These are phyloP conservation scores for Drosophila erecta DNA, from an alignment of 1,140 invertebrate genomes.

Conservation along the genomic window DNA sequence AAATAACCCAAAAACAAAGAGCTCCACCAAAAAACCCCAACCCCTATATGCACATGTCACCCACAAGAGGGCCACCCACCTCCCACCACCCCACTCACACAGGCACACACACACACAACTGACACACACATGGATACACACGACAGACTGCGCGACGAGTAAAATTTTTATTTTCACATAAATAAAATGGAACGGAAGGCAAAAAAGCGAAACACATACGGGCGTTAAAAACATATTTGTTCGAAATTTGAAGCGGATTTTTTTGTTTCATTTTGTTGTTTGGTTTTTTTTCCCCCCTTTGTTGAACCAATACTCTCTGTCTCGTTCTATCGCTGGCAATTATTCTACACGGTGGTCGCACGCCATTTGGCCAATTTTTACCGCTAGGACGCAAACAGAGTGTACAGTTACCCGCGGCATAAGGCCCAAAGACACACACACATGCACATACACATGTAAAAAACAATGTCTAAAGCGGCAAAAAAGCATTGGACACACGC, in stretches of 20 bases:
- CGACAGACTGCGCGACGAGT: constrained; percentile 21
- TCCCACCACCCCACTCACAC: neutral
- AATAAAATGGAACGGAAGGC: constrained; percentile 19
- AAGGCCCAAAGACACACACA: neutral
- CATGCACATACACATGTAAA: neutral
- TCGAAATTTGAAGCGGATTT: constrained; percentile 64
- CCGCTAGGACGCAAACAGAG: constrained; percentile 52
- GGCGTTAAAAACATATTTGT: constrained; percentile 53
- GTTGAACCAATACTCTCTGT: neutral
- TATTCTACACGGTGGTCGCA: constrained; percentile 20
- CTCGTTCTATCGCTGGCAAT: constrained; percentile 2
- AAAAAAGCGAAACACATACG: constrained; percentile 29
- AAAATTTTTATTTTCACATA: constrained; percentile 55
- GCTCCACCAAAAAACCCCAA: neutral
- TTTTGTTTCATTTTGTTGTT: constrained; percentile 14
- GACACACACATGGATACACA: constrained; percentile 9
- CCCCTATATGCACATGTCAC: constrained; percentile 58
- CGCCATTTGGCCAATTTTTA: constrained; percentile 64
- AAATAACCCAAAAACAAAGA: constrained; percentile 42
- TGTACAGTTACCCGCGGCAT: constrained; percentile 57
- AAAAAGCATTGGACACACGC: constrained; percentile 12
- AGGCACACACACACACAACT: constrained; percentile 1
- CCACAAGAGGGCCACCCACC: constrained; percentile 30
- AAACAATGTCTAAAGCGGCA: neutral
- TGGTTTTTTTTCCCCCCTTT: neutral